Conservation (phyloP, 2,113 vertebrate genomes). For the Casuarius casuarius region DNA sequence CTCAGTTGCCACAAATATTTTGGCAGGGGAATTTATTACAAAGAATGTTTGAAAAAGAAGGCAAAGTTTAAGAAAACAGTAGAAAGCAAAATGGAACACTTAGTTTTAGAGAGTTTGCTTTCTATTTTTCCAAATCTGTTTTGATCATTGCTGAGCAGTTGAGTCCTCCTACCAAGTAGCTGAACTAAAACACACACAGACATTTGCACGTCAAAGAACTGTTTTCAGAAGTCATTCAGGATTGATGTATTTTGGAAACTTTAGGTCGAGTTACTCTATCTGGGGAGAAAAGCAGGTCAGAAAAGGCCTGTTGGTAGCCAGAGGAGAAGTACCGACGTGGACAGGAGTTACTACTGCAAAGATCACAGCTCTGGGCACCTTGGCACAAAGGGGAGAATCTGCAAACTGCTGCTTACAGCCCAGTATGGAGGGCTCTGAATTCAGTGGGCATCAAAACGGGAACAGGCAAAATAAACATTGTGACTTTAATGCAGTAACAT, state of each 20-base stretch:
- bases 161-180: not conserved
- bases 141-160: not conserved
- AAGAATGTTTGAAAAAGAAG: not conserved
- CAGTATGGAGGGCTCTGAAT: not conserved
- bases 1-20: not conserved
- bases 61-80: not conserved
- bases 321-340: not conserved
- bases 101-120: no score
- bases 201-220: not conserved
- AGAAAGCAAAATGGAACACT: not conserved
- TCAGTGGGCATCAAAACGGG: not conserved
- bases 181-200: not conserved
- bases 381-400: not conserved
- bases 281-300: not conserved
- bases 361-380: not conserved
- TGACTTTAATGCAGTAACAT: not conserved
- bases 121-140: no score
- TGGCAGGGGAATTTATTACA: not conserved
- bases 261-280: not conserved
- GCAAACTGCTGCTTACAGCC: not conserved
- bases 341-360: not conserved
- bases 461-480: not conserved
- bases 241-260: not conserved
- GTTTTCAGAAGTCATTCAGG: not conserved
- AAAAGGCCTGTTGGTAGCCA: not conserved